Evolutionary conservation across 2,113 vertebrate genomes (phyloP).

Genomic region (Anser brachyrhynchus): DNA sequence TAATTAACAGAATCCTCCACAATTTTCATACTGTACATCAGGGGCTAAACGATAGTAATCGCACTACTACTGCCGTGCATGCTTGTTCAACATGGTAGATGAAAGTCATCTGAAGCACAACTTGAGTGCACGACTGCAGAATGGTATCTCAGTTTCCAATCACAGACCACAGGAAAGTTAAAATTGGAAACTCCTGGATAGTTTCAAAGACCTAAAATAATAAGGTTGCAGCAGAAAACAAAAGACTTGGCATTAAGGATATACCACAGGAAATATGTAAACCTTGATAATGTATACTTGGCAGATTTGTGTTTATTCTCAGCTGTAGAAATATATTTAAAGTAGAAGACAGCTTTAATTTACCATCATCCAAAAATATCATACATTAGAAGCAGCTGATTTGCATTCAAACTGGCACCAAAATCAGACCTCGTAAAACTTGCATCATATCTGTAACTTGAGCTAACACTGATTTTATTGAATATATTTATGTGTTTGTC

Average conservation of each 20-base stretch:
- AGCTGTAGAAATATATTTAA: slow-evolving; percentile 32
- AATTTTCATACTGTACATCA: background rate
- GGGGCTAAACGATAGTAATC: background rate
- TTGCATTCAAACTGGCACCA: background rate
- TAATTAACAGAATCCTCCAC: background rate
- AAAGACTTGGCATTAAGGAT: background rate
- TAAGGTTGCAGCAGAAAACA: slow-evolving; percentile 23
- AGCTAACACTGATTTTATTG: background rate
- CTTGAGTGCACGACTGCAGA: background rate
- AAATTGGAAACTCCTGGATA: slow-evolving; percentile 38
- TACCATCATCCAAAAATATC: slow-evolving; percentile 10
- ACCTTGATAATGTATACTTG: background rate
- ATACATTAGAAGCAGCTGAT: background rate
- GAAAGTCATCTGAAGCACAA: background rate
- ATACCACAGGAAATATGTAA: slow-evolving; percentile 31
- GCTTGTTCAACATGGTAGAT: background rate
- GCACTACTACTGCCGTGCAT: background rate
- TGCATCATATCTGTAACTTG: background rate
- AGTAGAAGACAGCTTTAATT: slow-evolving; percentile 22
- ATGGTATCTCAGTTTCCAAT: background rate
- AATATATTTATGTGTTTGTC: background rate
- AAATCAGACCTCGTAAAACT: background rate
- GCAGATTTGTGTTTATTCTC: slow-evolving; percentile 26
- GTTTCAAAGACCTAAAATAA: slow-evolving; percentile 46
- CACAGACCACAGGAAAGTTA: slow-evolving; percentile 20